A percentile compares a stretch with the other conserved stretches of the same genome.
Evolutionary conservation across 2,113 vertebrate species (phyloP).

Genomic region (Percina caprodes): DNA sequence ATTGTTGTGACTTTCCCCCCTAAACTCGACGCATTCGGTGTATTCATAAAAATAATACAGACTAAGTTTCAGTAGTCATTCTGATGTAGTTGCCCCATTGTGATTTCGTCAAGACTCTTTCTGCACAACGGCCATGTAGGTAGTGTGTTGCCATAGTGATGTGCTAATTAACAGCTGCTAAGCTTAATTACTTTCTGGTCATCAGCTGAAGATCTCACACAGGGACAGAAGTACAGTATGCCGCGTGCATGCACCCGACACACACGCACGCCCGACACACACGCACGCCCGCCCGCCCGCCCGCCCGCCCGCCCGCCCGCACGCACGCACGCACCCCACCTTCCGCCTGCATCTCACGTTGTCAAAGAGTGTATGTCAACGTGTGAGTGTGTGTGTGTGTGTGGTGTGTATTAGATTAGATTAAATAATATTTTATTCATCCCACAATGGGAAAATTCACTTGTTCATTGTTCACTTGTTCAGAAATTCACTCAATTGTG

Average conservation of each 20-base stretch:
- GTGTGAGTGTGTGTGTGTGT: not conserved
- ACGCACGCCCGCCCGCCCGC: not conserved
- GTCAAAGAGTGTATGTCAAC: not conserved
- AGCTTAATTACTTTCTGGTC: conserved; percentile 70
- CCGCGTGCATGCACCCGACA: too few species aligned
- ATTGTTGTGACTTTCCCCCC: not conserved
- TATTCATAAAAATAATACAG: not conserved
- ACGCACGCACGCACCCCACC: not conserved
- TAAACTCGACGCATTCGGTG: not conserved
- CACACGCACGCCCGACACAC: not conserved
- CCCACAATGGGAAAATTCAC: too few species aligned
- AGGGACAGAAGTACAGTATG: conserved; percentile 28
- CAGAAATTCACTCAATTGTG: not conserved
- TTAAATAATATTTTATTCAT: too few species aligned
- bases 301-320: not conserved
- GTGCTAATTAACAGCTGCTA: conserved; percentile 64
- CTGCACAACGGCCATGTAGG: not conserved
- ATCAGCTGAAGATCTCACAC: conserved; percentile 60
- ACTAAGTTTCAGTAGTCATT: not conserved
- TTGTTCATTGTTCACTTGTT: too few species aligned
- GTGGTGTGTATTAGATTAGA: not conserved
- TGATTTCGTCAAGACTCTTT: conserved; percentile 3
- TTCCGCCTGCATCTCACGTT: not conserved
- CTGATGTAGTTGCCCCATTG: not conserved
- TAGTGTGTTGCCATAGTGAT: conserved; percentile 51